These are phyloP conservation scores for Silurus glanis DNA, from an alignment of 2,113 vertebrate species.

Conservation along the genomic window DNA sequence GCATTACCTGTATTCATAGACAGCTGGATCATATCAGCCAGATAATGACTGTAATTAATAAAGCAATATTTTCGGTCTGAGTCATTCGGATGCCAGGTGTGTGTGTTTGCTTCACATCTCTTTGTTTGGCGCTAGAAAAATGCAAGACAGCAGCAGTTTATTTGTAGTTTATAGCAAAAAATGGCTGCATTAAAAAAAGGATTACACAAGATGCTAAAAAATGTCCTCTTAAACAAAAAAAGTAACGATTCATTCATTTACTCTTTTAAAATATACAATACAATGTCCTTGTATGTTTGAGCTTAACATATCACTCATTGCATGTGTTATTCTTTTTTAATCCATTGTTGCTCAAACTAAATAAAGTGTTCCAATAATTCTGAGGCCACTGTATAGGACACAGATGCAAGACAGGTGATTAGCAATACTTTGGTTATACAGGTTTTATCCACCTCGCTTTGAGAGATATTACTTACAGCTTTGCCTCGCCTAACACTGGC, in stretches of 20 bases:
- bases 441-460: not conserved
- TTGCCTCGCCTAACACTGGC: constrained; percentile 2
- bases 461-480: constrained; percentile 30
- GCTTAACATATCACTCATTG: not conserved
- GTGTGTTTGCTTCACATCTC: not conserved
- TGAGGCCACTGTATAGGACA: not conserved
- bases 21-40: constrained; percentile 3
- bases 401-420: not conserved
- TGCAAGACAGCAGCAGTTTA: not conserved
- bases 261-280: not conserved
- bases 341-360: not conserved
- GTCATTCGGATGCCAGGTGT: not conserved
- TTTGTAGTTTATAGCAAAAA: not conserved
- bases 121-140: not conserved
- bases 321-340: not conserved
- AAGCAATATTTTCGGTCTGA: constrained; percentile 11
- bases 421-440: constrained; percentile 2
- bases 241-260: not conserved
- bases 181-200: not conserved
- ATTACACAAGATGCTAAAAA: not conserved
- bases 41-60: constrained; percentile 18
- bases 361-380: not conserved
- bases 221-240: not conserved
- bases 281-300: not conserved
- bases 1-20: not conserved